Evolutionary conservation across 2,888 invertebrate genomes (phyloP).

Genomic region (Trissonchulus latispiculum): DNA sequence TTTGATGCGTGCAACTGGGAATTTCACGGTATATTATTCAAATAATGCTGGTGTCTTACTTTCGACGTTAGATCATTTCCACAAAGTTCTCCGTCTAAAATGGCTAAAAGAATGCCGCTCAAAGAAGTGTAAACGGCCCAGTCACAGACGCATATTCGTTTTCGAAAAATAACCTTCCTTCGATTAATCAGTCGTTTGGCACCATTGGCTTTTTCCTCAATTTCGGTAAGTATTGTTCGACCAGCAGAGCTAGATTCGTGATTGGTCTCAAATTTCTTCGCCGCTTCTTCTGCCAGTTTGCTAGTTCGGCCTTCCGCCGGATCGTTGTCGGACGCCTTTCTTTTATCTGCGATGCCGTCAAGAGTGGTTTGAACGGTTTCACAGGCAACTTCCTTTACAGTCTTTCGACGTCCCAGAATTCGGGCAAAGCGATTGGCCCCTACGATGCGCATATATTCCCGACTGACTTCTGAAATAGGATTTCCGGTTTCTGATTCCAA

Average conservation of each 20-base stretch:
- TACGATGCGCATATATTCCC: slow-evolving; percentile 15
- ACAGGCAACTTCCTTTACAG: background rate
- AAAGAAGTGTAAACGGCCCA: background rate
- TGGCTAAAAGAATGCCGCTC: background rate
- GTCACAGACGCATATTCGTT: background rate
- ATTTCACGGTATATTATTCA: no score
- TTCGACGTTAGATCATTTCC: background rate
- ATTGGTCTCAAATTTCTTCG: no score
- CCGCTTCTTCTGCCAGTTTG: background rate
- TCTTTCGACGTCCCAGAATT: background rate
- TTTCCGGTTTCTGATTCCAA: background rate
- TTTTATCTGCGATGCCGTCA: no score
- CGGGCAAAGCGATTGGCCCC: background rate
- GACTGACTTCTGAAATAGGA: slow-evolving; percentile 14
- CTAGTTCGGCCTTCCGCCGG: background rate
- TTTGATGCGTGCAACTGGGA: no score
- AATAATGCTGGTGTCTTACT: no score
- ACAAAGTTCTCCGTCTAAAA: slow-evolving; percentile 11
- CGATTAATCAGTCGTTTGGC: background rate
- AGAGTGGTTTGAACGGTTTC: background rate
- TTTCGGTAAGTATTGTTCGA: no score
- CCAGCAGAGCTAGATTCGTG: background rate
- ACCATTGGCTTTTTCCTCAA: background rate
- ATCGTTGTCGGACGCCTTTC: background rate
- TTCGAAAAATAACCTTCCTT: background rate